phyloP scores from a whole-genome alignment of 2,797 vertebrate species.

The Gymnopithys bicolor region DNA sequence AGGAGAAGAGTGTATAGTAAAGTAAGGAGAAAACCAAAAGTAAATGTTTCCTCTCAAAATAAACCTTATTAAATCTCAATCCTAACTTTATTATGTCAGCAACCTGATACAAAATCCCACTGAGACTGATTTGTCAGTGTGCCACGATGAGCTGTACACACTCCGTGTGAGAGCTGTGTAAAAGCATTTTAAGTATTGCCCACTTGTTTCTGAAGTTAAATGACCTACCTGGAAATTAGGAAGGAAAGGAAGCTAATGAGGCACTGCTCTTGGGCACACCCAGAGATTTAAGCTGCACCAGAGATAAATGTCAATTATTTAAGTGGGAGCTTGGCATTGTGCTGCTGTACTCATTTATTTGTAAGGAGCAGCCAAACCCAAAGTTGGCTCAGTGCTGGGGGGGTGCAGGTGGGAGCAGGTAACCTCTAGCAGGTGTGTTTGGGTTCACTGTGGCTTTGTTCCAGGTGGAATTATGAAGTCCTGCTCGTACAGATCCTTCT shows the following conservation, averaged over 20 bases:
- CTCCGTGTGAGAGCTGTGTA: neutral
- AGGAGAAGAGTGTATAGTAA: neutral
- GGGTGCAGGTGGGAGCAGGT: neutral
- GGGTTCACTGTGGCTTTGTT: slow-evolving; percentile 49
- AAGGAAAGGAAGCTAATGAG: neutral
- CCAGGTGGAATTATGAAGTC: slow-evolving; percentile 90
- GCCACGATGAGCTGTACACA: rapidly evolving
- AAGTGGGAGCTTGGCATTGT: neutral
- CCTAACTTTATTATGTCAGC: neutral
- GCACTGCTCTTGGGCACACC: neutral
- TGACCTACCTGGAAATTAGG: neutral
- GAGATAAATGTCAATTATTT: neutral
- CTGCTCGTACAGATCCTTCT: slow-evolving; percentile 91
- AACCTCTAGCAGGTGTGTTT: rapidly evolving
- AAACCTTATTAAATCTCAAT: neutral
- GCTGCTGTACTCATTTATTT: neutral
- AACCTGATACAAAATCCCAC: neutral
- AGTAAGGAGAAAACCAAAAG: neutral
- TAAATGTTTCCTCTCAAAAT: neutral
- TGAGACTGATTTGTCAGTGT: neutral
- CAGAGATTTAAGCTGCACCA: neutral
- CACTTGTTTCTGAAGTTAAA: neutral
- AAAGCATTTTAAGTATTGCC: neutral
- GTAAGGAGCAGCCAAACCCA: neutral
- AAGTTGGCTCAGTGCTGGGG: neutral